phyloP scores from a whole-genome alignment of 2,888 invertebrate species.

The Blastobasis lacticolella region DNA sequence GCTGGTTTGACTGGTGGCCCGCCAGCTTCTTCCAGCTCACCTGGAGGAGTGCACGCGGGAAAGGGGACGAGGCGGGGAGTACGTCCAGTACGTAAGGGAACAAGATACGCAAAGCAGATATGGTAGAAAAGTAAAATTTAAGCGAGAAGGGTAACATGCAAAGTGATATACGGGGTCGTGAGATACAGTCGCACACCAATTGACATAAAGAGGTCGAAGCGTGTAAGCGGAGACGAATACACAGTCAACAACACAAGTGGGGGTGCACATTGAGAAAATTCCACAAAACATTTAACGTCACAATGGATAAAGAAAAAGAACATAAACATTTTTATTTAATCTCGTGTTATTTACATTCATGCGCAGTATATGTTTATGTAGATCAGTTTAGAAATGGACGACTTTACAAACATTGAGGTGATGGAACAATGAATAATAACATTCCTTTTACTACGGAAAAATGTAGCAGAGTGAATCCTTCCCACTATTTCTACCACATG shows the following conservation, averaged over 20 bases:
- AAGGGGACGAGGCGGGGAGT: constrained; percentile 16
- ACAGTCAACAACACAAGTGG: constrained; percentile 49
- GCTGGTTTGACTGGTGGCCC: constrained; percentile 75
- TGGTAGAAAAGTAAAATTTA: background rate
- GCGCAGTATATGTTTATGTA: background rate
- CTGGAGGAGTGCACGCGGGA: constrained; percentile 27
- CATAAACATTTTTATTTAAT: constrained; percentile 13
- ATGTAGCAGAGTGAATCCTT: no score
- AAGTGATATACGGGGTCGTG: constrained; percentile 9
- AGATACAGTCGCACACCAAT: no score
- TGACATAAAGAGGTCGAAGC: constrained; percentile 5
- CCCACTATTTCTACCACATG: no score
- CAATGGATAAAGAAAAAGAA: constrained; percentile 33
- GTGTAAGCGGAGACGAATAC: constrained; percentile 39
- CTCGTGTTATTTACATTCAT: constrained; percentile 8
- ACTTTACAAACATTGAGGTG: no score
- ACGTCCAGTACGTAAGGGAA: constrained; percentile 33
- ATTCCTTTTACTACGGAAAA: no score
- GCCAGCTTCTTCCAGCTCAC: constrained; percentile 80
- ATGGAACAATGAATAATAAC: no score
- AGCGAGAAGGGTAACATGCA: constrained; percentile 10
- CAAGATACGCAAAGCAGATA: constrained; percentile 29
- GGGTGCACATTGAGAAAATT: constrained; percentile 23
- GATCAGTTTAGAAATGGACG: no score
- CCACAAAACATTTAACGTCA: constrained; percentile 66